A percentile compares a stretch with the other conserved stretches of the same genome.
phyloP scores from a whole-genome alignment of 2,797 vertebrate genomes.

The Sebastolobus altivelis region DNA sequence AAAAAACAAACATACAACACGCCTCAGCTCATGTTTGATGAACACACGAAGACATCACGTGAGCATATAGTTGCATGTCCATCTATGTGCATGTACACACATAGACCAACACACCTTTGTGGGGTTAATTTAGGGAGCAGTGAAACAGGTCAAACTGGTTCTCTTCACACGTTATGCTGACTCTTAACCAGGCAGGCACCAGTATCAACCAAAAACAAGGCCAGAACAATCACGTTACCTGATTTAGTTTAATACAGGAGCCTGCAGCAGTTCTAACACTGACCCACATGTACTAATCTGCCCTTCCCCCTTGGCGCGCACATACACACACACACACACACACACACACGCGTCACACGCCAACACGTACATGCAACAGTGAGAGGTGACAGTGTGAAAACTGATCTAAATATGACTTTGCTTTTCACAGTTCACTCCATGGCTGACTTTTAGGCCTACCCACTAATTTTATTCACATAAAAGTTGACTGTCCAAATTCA shows the following conservation, averaged over 20 bases:
- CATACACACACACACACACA: background rate
- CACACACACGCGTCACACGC: background rate
- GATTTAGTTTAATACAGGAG: conserved; percentile 9
- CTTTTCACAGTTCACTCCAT: conserved; percentile 6
- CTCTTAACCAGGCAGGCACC: conserved; percentile 4
- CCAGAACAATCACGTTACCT: background rate
- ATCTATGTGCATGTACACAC: background rate
- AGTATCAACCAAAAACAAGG: conserved; percentile 55
- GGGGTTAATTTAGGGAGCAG: background rate
- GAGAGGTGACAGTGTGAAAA: background rate
- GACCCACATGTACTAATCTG: conserved; percentile 38
- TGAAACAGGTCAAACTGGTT: conserved; percentile 64
- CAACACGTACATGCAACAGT: background rate
- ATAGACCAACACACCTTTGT: background rate
- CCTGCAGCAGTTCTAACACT: conserved; percentile 30
- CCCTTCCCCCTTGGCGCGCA: background rate
- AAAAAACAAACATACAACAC: background rate
- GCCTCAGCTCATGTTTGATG: background rate
- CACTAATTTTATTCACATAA: background rate
- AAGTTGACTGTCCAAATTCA: conserved; percentile 11
- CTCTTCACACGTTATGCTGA: conserved; percentile 18
- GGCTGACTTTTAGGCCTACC: background rate
- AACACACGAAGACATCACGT: background rate
- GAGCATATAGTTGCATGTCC: background rate
- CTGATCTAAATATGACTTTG: background rate